A percentile compares a stretch with the other conserved stretches of the same genome.
These are phyloP conservation scores for Phylloscopus trochilus DNA, from an alignment of 2,113 vertebrate genomes.

Conservation along the genomic window DNA sequence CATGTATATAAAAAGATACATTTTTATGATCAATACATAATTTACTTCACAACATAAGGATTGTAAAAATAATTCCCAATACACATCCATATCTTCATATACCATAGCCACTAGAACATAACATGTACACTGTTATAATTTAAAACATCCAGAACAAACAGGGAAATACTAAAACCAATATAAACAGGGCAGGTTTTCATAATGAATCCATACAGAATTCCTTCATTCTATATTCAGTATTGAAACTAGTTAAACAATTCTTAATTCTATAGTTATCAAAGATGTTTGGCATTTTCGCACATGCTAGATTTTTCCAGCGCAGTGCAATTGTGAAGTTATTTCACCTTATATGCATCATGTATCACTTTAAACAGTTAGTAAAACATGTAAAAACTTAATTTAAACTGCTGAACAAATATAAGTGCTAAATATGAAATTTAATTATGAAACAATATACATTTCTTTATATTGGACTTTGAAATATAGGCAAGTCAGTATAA, in stretches of 20 bases:
- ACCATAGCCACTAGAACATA: not conserved
- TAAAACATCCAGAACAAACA: not conserved
- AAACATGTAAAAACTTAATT: not conserved
- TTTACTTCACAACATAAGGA: not conserved
- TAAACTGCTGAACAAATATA: not conserved
- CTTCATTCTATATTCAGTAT: not conserved
- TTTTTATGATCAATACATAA: not conserved
- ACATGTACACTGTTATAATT: not conserved
- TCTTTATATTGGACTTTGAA: not conserved
- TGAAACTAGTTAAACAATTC: not conserved
- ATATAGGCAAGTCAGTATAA: not conserved
- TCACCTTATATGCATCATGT: not conserved
- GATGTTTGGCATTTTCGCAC: not conserved
- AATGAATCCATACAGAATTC: not conserved
- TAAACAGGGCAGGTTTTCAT: not conserved
- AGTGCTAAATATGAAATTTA: not conserved
- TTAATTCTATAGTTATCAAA: not conserved
- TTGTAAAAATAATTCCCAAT: not conserved
- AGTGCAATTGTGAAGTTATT: not conserved
- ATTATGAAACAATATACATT: not conserved
- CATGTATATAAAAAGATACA: accelerated
- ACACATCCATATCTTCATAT: not conserved
- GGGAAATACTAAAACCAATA: not conserved
- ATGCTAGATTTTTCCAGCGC: not conserved
- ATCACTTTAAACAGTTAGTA: not conserved